A percentile compares a stretch with the other conserved stretches of the same genome.
Evolutionary conservation across 2,797 vertebrate species (phyloP).

Genomic region (Babyrousa celebensis): DNA sequence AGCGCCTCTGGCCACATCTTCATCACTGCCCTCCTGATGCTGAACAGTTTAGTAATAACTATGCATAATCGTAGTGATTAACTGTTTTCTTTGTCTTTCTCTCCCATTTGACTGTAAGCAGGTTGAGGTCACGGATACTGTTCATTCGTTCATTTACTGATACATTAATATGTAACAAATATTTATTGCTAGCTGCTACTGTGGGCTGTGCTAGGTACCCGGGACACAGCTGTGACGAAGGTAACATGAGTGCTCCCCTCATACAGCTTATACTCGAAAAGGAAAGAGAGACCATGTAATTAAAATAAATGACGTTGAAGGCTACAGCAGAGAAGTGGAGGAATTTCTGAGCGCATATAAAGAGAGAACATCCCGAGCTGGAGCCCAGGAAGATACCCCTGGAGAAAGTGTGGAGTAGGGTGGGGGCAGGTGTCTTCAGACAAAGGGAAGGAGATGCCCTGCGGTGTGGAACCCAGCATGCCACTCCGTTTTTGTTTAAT

Average conservation of each 20-base stretch:
- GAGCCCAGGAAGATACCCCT: neutral
- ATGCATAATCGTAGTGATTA: too few relatives aligned
- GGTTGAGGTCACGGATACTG: neutral
- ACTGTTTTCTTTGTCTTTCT: neutral
- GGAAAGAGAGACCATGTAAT: neutral
- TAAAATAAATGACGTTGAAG: neutral
- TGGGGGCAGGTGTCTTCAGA: neutral
- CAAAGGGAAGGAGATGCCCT: neutral
- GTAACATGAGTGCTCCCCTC: neutral
- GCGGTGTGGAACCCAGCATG: neutral
- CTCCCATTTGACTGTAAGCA: conserved; percentile 44
- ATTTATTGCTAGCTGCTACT: neutral
- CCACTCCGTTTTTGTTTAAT: neutral
- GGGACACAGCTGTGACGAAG: neutral
- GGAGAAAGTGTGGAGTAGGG: neutral
- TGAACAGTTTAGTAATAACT: neutral
- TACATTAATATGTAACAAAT: neutral
- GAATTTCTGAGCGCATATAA: neutral
- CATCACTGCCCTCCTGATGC: neutral
- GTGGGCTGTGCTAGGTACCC: neutral
- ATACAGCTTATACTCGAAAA: conserved; percentile 26
- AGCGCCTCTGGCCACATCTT: neutral
- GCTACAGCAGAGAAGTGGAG: neutral
- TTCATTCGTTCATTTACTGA: conserved; percentile 23
- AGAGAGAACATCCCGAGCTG: neutral